Conservation (phyloP, 2,797 vertebrate species). For the Masticophis lateralis region DNA sequence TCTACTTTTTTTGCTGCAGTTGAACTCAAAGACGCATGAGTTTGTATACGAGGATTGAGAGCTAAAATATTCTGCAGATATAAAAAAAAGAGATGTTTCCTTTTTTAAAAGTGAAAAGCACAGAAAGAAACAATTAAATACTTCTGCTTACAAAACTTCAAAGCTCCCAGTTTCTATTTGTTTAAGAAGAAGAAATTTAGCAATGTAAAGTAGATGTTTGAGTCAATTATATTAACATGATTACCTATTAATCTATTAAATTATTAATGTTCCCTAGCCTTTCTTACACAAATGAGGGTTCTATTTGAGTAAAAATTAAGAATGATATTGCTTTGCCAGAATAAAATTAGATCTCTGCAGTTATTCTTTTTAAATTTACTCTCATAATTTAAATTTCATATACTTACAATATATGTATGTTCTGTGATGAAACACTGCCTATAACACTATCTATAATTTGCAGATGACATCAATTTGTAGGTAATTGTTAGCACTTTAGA, state of each 20-base stretch:
- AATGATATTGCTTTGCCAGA: neutral
- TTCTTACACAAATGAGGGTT: neutral
- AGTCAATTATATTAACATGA: neutral
- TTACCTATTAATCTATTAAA: neutral
- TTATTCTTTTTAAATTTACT: neutral
- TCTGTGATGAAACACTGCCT: neutral
- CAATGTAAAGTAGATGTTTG: neutral
- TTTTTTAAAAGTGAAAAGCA: neutral
- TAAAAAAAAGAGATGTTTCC: slow-evolving; percentile 15
- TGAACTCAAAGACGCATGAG: slow-evolving; percentile 76
- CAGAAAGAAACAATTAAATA: slow-evolving; percentile 12
- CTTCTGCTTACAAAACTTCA: neutral
- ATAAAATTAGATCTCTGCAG: slow-evolving; percentile 13
- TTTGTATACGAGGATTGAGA: slow-evolving; percentile 84
- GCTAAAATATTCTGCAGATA: slow-evolving; percentile 80
- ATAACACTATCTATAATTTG: neutral
- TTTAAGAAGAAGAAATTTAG: neutral
- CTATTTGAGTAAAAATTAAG: slow-evolving; percentile 26
- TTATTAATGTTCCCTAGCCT: neutral
- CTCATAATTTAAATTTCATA: neutral
- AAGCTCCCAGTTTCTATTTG: neutral
- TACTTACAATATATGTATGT: neutral
- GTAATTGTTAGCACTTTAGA: neutral
- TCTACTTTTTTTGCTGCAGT: slow-evolving; percentile 82
- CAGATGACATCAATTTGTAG: neutral